A percentile compares a stretch with the other conserved stretches of the same genome.
Evolutionary conservation across 2,797 vertebrate species (phyloP).

Genomic region (Chelonia mydas): DNA sequence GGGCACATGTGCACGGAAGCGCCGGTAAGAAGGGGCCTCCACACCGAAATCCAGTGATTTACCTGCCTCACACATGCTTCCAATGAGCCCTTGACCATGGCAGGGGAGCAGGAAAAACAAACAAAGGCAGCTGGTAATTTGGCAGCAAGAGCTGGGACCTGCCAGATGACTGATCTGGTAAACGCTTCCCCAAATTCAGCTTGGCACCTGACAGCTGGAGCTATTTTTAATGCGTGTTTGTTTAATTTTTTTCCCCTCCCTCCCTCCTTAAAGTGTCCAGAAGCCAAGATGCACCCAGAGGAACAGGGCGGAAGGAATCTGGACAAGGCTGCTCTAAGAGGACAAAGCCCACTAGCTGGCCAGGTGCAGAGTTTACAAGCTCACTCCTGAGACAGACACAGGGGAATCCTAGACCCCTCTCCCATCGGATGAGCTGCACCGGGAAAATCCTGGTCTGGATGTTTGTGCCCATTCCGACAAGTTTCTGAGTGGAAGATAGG

Average conservation of each 20-base stretch:
- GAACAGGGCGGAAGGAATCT: slow-evolving; percentile 56
- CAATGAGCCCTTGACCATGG: slow-evolving; percentile 52
- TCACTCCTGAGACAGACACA: not conserved
- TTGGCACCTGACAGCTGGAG: slow-evolving; percentile 74
- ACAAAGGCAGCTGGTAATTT: slow-evolving; percentile 70
- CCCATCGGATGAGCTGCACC: not conserved
- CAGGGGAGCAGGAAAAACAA: slow-evolving; percentile 58
- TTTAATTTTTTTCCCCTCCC: slow-evolving; percentile 63
- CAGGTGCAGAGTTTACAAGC: slow-evolving; percentile 6
- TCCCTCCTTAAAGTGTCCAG: slow-evolving; percentile 23
- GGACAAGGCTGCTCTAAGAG: slow-evolving; percentile 63
- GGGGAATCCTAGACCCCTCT: slow-evolving; percentile 13
- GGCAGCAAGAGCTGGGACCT: slow-evolving; percentile 55
- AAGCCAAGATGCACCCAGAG: not conserved
- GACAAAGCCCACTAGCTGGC: slow-evolving; percentile 23
- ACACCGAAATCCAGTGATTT: slow-evolving; percentile 33
- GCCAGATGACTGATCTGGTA: slow-evolving; percentile 68
- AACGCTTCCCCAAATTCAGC: slow-evolving; percentile 62
- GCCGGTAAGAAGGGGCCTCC: not conserved
- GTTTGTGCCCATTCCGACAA: not conserved
- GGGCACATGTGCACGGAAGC: not conserved
- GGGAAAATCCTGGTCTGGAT: not conserved
- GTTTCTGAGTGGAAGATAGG: not conserved
- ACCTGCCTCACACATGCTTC: slow-evolving; percentile 39
- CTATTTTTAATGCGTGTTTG: slow-evolving; percentile 68